Percentiles rank a stretch among this genome's conserved stretches.
These are phyloP conservation scores for Panthera leo DNA, from an alignment of 2,113 vertebrate genomes.

Conservation along the genomic window DNA sequence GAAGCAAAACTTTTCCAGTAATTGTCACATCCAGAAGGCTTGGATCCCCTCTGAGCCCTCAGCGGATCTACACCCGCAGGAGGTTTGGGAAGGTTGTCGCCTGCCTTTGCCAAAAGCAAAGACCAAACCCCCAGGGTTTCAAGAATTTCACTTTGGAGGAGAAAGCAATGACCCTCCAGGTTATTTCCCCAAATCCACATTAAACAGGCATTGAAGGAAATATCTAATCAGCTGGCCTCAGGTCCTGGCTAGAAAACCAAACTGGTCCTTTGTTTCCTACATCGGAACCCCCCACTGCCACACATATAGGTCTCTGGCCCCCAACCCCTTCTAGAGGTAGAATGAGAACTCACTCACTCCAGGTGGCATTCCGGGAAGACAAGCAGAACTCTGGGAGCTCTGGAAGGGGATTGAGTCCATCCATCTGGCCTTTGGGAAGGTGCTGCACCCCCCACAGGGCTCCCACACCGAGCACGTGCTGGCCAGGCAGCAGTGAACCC, in stretches of 20 bases:
- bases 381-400: rapidly evolving
- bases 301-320: rapidly evolving
- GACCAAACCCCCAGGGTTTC: background rate
- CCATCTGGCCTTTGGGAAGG: no score
- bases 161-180: background rate
- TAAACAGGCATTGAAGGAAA: background rate
- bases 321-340: background rate
- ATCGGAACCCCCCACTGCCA: background rate
- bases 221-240: background rate
- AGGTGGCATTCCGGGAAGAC: background rate
- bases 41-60: rapidly evolving
- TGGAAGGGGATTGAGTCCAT: rapidly evolving
- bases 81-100: background rate
- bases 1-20: background rate
- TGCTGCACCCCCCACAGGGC: rapidly evolving
- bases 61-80: background rate
- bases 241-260: background rate
- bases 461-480: rapidly evolving
- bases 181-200: background rate
- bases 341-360: background rate
- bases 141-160: background rate
- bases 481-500: rapidly evolving
- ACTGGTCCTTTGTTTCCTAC: background rate
- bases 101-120: background rate
- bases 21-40: background rate